Evolutionary conservation across 2,888 invertebrate genomes (phyloP).

Genomic region (Escarpia spicata): DNA sequence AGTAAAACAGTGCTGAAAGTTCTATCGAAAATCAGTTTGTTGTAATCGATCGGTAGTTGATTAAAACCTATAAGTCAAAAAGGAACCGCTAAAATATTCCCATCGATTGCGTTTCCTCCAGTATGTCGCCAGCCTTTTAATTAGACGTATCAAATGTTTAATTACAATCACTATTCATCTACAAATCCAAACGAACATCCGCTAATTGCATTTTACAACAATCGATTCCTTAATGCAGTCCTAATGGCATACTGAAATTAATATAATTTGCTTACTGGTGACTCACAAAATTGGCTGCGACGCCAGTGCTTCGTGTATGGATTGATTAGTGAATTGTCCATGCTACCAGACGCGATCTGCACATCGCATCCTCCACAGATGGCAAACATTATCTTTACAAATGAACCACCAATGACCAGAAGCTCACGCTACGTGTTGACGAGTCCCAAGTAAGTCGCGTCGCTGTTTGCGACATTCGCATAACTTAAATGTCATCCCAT

Average conservation of each 20-base stretch:
- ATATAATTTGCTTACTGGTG: not conserved
- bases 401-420: not conserved
- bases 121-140: not conserved
- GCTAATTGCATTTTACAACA: not conserved
- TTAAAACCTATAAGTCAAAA: too few relatives aligned
- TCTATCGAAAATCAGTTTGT: too few relatives aligned
- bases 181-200: not conserved
- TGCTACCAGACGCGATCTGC: not conserved
- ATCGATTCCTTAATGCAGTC: not conserved
- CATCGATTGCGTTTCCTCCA: not conserved
- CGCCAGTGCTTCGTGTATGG: not conserved
- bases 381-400: not conserved
- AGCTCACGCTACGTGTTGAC: not conserved
- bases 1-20: too few relatives aligned
- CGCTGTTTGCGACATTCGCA: not conserved
- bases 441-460: not conserved
- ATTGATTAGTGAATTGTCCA: not conserved
- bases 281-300: not conserved
- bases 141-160: not conserved
- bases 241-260: not conserved
- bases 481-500: not conserved
- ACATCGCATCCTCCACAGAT: not conserved
- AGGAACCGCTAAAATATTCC: not conserved
- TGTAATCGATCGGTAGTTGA: too few relatives aligned
- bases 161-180: not conserved